Evolutionary conservation across 2,113 vertebrate genomes (phyloP).

Genomic region (Panthera tigris): DNA sequence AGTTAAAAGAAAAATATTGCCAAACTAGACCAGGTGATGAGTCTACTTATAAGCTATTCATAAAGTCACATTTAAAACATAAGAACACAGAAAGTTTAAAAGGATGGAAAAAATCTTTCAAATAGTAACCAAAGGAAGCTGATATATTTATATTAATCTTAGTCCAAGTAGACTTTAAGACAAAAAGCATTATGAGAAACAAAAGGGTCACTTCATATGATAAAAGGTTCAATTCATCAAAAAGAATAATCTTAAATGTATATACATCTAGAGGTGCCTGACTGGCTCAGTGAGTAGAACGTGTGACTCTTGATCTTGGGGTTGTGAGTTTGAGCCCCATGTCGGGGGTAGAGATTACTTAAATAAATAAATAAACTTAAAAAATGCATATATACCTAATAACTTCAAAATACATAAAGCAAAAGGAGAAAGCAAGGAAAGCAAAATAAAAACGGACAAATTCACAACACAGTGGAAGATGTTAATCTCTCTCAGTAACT

Average conservation of each 20-base stretch:
- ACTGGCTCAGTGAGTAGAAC: background rate
- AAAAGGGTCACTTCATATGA: background rate
- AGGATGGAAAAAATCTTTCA: background rate
- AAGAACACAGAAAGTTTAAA: background rate
- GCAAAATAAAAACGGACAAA: background rate
- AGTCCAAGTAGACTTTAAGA: background rate
- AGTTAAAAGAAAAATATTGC: constrained; percentile 1
- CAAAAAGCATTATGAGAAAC: background rate
- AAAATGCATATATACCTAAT: background rate
- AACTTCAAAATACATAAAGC: background rate
- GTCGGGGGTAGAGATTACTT: background rate
- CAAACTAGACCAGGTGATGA: background rate
- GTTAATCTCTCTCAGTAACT: background rate
- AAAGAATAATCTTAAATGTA: background rate
- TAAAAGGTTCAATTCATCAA: background rate
- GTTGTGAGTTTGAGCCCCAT: background rate
- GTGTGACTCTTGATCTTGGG: background rate
- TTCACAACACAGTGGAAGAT: background rate
- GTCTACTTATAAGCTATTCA: background rate
- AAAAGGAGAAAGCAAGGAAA: background rate
- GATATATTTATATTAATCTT: background rate
- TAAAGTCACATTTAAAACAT: background rate
- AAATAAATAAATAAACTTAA: background rate
- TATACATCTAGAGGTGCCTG: background rate
- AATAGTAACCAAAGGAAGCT: background rate